Base-by-base conservation (phyloP, 2,797 vertebrate genomes). In the Enteromius argenteus region DNA sequence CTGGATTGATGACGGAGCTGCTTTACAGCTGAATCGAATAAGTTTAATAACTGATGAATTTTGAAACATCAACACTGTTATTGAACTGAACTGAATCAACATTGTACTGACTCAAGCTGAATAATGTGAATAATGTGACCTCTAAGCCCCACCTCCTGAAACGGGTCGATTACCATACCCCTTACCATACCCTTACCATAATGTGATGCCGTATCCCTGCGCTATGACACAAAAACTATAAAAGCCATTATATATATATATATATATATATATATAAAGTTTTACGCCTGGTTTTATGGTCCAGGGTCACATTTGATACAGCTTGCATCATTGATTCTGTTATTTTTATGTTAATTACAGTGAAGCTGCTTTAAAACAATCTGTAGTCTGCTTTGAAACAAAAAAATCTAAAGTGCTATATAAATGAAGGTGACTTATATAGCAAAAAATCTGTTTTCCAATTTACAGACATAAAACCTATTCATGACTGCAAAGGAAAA, bases 401-500 rank as follows among this genome's bases (percentile, higher is more conserved):
- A 46, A 46, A 58, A 23, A 58, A 58, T 23, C n/a, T 32, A 17
- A 32, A 64, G 14, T 8, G 13, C 60, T 32, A 5, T 14, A 44
- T 44, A 39, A 71, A 44, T 42, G 17, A 46, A 46, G 13, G 56
- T 60, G 56, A 27, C 56, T 60, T 60, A 13, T 60, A 27, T 23
- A 27, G 56, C 56, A 19, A 19, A 15, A 66, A 44, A 71, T 67
- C 56, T 58, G 13, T 68, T 86, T 79, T 79, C 74, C 30, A 21
- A 60, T 74, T 83, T 69, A 60, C 76, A 75, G 39, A 49, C 27
- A 30, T 74, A 68, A 75, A 37, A 73, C 60, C 37, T 67, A 46
- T 79, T 78, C 79, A 51, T 35, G 75, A 68, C 60, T 37, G 75
- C 66, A 87, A 69, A 83, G 68, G 53, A 79, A 39, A 76, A 5